Evolutionary conservation across 2,113 vertebrate genomes (phyloP).

Genomic region (Solenodon paradoxus): DNA sequence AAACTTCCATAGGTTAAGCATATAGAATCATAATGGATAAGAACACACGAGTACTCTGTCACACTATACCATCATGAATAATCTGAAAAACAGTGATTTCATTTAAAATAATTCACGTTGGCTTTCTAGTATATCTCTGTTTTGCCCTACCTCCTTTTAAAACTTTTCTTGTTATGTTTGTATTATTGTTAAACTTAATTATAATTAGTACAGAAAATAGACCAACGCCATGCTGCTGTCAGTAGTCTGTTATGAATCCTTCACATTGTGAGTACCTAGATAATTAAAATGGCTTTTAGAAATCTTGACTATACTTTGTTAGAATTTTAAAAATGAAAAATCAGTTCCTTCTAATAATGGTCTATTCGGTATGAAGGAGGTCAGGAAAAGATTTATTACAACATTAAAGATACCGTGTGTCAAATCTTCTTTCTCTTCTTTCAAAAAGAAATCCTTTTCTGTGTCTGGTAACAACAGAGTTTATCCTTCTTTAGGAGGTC

Average conservation of each 20-base stretch:
- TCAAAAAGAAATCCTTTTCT: conserved; percentile 24
- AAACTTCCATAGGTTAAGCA: conserved; percentile 25
- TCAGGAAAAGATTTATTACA: conserved; percentile 33
- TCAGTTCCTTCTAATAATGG: background rate
- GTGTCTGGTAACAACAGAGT: conserved; percentile 11
- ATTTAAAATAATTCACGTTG: conserved; percentile 4
- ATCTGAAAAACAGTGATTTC: conserved; percentile 17
- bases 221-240: background rate
- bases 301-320: background rate
- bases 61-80: background rate
- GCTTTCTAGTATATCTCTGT: background rate
- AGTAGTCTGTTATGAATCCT: background rate
- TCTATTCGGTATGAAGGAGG: background rate
- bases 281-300: background rate
- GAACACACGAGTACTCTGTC: background rate
- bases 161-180: conserved; percentile 14
- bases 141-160: background rate
- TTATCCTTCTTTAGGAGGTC: conserved; percentile 63
- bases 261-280: background rate
- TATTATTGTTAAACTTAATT: conserved; percentile 46
- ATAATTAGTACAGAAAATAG: background rate
- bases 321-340: conserved; percentile 44
- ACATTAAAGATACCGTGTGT: conserved; percentile 8
- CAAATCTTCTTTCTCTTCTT: conserved; percentile 37
- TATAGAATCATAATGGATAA: background rate